A percentile compares a stretch with the other conserved stretches of the same genome.
phyloP scores from a whole-genome alignment of 2,888 invertebrate genomes.

The Melikaiella ostensackeni region DNA sequence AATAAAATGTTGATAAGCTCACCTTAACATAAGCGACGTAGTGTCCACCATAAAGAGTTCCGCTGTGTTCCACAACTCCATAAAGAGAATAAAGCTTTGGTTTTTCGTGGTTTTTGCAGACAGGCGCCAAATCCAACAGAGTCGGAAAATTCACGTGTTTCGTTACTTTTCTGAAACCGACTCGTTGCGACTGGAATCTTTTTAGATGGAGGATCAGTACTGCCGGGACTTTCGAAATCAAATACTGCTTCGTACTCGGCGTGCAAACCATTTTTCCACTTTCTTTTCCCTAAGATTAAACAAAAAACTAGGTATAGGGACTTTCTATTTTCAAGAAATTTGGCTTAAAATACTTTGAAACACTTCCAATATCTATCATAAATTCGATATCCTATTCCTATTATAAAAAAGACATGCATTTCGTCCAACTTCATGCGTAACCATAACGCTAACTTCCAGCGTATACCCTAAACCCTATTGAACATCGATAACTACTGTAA shows the following conservation, averaged over 20 bases:
- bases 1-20: slow-evolving; percentile 33
- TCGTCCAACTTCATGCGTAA: no score
- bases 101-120: slow-evolving; percentile 85
- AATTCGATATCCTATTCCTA: no score
- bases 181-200: slow-evolving; percentile 88
- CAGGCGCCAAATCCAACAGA: slow-evolving; percentile 92
- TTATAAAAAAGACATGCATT: no score
- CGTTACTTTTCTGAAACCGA: slow-evolving; percentile 88
- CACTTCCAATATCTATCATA: no score
- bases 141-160: slow-evolving; percentile 93
- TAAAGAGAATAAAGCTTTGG: slow-evolving; percentile 90
- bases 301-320: no score
- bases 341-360: no score
- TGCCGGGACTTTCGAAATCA: slow-evolving; percentile 94
- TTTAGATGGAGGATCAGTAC: slow-evolving; percentile 97
- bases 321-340: no score
- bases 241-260: slow-evolving; percentile 89
- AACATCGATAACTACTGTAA: no score
- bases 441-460: no score
- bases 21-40: slow-evolving; percentile 98
- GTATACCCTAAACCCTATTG: no score
- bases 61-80: slow-evolving; percentile 97
- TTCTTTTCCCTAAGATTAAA: slow-evolving; percentile 78
- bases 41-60: slow-evolving; percentile 92
- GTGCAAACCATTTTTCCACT: slow-evolving; percentile 86